Evolutionary conservation across 2,888 invertebrate genomes (phyloP).

Genomic region (Eupsilia transversa): DNA sequence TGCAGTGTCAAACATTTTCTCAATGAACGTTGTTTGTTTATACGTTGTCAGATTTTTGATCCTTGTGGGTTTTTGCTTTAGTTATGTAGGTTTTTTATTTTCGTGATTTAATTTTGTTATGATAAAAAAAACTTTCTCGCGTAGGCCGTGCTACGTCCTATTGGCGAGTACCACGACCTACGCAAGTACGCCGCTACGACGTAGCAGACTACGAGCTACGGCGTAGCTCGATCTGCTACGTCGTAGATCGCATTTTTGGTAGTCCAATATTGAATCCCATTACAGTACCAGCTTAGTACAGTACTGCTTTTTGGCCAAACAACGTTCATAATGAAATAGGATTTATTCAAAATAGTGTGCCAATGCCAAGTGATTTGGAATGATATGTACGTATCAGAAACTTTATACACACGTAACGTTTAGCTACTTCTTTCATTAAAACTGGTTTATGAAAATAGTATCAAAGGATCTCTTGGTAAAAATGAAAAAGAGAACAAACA

Average conservation of each 20-base stretch:
- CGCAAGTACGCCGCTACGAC: conserved; percentile 1
- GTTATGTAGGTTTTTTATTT: neutral
- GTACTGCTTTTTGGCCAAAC: neutral
- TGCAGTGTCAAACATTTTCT: neutral
- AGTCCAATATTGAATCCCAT: neutral
- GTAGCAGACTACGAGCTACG: conserved; percentile 22
- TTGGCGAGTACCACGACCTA: neutral
- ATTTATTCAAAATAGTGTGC: conserved; percentile 14
- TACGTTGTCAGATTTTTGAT: neutral
- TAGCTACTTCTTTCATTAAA: conserved; percentile 35
- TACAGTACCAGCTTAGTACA: neutral
- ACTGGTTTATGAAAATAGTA: conserved; percentile 63
- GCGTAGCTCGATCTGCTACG: neutral
- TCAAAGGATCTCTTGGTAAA: conserved; percentile 36
- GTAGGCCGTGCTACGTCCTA: neutral
- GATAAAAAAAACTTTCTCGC: neutral
- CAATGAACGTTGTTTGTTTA: neutral
- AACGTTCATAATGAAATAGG: conserved; percentile 13
- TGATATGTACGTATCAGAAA: conserved; percentile 59
- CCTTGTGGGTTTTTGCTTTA: neutral
- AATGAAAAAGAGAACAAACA: conserved; percentile 23
- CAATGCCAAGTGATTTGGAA: conserved; percentile 38
- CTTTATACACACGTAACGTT: conserved; percentile 15
- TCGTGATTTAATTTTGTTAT: neutral
- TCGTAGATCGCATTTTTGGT: neutral